phyloP scores from a whole-genome alignment of 2,113 vertebrate genomes.

The Nyctereutes procyonoides region DNA sequence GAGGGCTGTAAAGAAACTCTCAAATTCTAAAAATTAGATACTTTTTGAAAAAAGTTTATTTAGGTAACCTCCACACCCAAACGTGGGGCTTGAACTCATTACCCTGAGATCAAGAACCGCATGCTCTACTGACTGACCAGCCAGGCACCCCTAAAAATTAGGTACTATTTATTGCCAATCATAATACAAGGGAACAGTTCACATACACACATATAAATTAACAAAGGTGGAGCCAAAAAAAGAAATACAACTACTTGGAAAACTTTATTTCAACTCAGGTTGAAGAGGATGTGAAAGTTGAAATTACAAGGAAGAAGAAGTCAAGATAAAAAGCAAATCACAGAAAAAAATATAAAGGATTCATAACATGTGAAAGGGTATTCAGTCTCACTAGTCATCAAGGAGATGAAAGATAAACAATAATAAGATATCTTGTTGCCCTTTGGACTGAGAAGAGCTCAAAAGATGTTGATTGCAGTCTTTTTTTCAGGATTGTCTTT shows the following conservation, averaged over 20 bases:
- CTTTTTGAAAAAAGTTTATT: not conserved
- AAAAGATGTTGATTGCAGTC: not conserved
- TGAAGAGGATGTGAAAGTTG: not conserved
- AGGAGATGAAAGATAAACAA: not conserved
- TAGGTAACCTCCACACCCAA: not conserved
- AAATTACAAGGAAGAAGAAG: conserved; percentile 40
- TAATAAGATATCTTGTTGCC: not conserved
- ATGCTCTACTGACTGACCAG: not conserved
- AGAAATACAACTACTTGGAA: not conserved
- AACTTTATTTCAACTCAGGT: not conserved
- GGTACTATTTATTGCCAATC: not conserved
- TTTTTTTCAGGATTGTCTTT: not conserved
- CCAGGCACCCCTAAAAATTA: not conserved
- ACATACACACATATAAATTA: not conserved
- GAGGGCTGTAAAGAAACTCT: not conserved
- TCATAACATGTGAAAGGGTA: not conserved
- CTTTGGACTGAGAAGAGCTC: not conserved
- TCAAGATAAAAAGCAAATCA: not conserved
- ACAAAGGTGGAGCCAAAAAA: not conserved
- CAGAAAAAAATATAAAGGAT: not conserved
- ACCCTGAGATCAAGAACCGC: not conserved
- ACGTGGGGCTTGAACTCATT: not conserved
- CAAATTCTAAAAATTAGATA: conserved; percentile 32
- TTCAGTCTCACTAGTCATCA: not conserved
- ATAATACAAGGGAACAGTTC: not conserved